These are phyloP conservation scores for Drosophila setosimentum DNA, from an alignment of 2,888 invertebrate species.

Conservation along the genomic window DNA sequence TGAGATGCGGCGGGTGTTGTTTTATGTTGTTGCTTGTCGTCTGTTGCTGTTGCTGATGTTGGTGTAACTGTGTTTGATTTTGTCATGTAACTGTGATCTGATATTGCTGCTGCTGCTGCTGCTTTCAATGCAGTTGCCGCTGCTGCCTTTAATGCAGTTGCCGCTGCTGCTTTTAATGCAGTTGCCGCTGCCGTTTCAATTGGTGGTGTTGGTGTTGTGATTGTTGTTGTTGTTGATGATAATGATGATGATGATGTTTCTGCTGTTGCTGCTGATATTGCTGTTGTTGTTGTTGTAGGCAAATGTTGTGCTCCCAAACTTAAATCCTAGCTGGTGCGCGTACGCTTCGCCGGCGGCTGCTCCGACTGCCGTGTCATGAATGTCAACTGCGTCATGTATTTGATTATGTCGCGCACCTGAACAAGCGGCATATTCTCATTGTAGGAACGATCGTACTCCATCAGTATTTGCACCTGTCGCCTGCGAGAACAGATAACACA, in stretches of 20 bases:
- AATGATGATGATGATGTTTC: constrained; percentile 4
- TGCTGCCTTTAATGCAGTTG: constrained; percentile 40
- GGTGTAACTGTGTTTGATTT: constrained; percentile 34
- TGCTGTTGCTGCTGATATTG: constrained; percentile 54
- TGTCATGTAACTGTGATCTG: constrained; percentile 12
- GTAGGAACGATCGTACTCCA: constrained; percentile 91
- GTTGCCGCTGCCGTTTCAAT: constrained; percentile 29
- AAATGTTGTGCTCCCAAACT: constrained; percentile 85
- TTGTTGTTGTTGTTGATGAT: constrained; percentile 23
- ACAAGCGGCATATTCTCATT: constrained; percentile 92
- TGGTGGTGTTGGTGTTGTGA: constrained; percentile 46
- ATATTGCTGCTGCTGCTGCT: constrained; percentile 35
- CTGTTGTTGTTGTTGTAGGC: constrained; percentile 72
- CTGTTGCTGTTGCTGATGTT: constrained; percentile 31
- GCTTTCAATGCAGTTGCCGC: constrained; percentile 1
- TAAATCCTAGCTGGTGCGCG: constrained; percentile 86
- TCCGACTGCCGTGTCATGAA: constrained; percentile 89
- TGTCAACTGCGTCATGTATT: constrained; percentile 94
- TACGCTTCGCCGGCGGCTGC: constrained; percentile 84
- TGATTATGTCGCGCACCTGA: constrained; percentile 93
- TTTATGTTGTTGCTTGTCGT: constrained; percentile 19
- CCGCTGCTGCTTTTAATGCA: constrained; percentile 17
- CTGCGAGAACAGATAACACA: constrained; percentile 84
- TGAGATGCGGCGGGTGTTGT: constrained; percentile 48
- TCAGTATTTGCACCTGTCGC: constrained; percentile 90